Conservation (phyloP, 2,113 vertebrate genomes). For the Hepsetus odoe region DNA sequence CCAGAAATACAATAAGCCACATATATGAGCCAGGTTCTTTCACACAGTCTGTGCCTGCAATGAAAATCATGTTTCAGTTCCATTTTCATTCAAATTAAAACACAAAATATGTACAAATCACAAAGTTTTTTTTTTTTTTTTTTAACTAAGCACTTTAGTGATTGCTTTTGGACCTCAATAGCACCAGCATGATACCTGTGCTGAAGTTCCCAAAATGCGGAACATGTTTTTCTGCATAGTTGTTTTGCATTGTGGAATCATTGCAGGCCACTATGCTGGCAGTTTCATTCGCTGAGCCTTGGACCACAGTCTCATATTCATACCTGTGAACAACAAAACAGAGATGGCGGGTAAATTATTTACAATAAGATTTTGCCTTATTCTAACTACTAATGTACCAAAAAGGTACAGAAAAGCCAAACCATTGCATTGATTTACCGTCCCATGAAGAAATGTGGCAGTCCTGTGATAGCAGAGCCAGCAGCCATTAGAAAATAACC, state of each 20-base stretch:
- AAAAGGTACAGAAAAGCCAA: background rate
- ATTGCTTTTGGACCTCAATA: background rate
- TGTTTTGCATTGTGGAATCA: constrained; percentile 33
- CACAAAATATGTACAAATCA: too few species aligned
- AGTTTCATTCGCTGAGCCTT: constrained; percentile 61
- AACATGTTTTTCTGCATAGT: constrained; percentile 18
- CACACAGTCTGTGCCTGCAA: constrained; percentile 72
- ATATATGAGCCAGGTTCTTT: constrained; percentile 76
- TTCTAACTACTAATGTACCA: background rate
- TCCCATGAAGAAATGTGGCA: constrained; percentile 96
- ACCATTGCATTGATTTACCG: constrained; percentile 70
- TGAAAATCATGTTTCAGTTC: background rate
- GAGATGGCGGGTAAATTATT: background rate
- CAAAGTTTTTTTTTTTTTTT: too few species aligned
- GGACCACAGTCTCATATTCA: constrained; percentile 66
- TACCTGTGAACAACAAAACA: constrained; percentile 63
- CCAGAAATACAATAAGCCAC: constrained; percentile 89
- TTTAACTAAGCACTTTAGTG: too few species aligned
- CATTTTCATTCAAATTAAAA: background rate
- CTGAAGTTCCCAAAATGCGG: constrained; percentile 34
- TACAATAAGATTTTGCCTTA: background rate
- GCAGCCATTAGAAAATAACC: constrained; percentile 84
- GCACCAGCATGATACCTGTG: constrained; percentile 49
- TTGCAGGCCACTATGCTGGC: constrained; percentile 63
- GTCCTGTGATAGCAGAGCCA: constrained; percentile 81